Base-by-base conservation (phyloP, 64 coral and sea anemone genomes). In the Stichodactyla mertensii region DNA sequence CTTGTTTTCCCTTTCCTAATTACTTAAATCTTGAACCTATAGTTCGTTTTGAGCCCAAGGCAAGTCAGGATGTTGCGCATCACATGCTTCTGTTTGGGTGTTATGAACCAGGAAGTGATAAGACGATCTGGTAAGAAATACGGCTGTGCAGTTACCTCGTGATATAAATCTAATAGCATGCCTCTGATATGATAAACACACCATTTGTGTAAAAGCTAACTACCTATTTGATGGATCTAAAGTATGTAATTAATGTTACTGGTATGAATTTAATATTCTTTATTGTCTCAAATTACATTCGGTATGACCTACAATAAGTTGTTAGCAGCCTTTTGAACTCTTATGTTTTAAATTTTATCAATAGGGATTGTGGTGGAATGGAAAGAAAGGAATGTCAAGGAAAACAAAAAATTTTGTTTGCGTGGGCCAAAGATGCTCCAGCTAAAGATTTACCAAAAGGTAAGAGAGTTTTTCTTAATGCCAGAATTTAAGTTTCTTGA, bases 61-160 rank as follows among this genome's bases (percentile, higher is more conserved):
- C 92, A 8, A 84, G 87, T 60, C 88, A 89, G 86, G 55, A 94
- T 64, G 82, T 86, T 23, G 95, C 87, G 78, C 95, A 98, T 88
- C 95, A 98, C 77, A 98, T 98, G 92, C 78, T 98, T 52, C 59
- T 98, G 67, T 98, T 92, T 94, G 95, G 95, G 22, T 98, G 95
- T 80, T 36, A 52, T 20, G 0, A 54, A 6, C 95, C 95, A 88
- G 95, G 89, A 52, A 89, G 89, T 57, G 26, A 6, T 7, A 84
- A 52, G 24, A 55, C 53, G 13, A 80, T 67, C 51, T 98, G 95
- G 95, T 98, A 86, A 91, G 87, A 64, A 14, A 84, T 45, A 45
- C n/a, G n/a, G n/a, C 36, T 45, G 36, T 45, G 36, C 36, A 45
- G 36, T 45, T 45, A 45, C 36, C 36, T 45, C 36, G 36, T 45